Conservation (phyloP, 2,888 invertebrate genomes). For the Ryuthela nishihirai region DNA sequence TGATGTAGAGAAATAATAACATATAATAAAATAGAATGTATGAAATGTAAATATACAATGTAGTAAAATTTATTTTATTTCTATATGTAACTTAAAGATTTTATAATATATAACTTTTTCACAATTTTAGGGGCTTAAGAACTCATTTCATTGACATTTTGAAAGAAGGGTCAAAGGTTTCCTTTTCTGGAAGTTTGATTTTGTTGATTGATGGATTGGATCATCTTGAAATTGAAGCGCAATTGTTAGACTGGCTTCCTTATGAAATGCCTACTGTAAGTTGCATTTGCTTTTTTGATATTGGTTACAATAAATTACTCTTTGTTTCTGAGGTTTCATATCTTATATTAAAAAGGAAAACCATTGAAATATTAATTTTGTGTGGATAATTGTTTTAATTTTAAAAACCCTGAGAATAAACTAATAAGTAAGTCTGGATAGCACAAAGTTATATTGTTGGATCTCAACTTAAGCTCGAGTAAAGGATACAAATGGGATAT, state of each 20-base stretch:
- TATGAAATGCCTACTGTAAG: slow-evolving; percentile 47
- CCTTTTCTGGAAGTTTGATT: slow-evolving; percentile 40
- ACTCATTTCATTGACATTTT: slow-evolving; percentile 29
- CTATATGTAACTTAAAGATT: no score
- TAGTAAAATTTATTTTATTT: neutral
- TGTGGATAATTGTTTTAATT: no score
- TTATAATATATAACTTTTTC: neutral
- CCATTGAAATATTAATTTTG: no score
- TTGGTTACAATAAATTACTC: no score
- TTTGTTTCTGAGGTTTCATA: no score
- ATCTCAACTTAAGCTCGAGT: no score
- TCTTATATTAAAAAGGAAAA: no score
- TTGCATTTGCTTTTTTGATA: neutral
- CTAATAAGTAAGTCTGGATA: no score
- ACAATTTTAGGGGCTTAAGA: slow-evolving; percentile 12
- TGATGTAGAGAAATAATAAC: neutral
- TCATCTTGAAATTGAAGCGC: slow-evolving; percentile 47
- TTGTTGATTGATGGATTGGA: slow-evolving; percentile 52
- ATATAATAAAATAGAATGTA: neutral
- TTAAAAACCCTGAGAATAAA: no score
- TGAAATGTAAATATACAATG: neutral
- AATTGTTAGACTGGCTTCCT: slow-evolving; percentile 50
- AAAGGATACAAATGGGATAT: no score
- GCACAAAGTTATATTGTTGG: no score
- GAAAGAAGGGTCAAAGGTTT: slow-evolving; percentile 13